Percentiles rank a stretch among this genome's conserved stretches.
Conservation (phyloP, 1,140 invertebrate genomes). For the Papilio polyxenes region DNA sequence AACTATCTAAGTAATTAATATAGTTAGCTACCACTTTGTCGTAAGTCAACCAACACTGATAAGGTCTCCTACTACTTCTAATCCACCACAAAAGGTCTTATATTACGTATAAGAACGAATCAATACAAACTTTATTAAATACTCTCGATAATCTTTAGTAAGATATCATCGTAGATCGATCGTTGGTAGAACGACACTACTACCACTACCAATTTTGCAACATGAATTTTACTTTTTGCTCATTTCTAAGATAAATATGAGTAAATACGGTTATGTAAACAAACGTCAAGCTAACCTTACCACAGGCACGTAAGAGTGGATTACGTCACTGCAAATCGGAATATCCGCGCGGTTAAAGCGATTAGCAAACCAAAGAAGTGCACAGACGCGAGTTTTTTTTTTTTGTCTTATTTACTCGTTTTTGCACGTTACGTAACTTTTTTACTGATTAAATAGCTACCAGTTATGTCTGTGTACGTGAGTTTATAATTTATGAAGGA, state of each 20-base stretch:
- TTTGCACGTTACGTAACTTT: background rate
- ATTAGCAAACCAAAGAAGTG: constrained; percentile 20
- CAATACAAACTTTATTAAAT: no score
- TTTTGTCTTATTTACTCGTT: background rate
- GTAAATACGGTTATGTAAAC: constrained; percentile 4
- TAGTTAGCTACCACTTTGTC: background rate
- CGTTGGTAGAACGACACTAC: background rate
- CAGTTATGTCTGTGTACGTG: background rate
- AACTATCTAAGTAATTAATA: background rate
- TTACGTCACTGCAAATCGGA: constrained; percentile 14
- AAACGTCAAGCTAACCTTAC: background rate
- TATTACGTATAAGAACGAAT: background rate
- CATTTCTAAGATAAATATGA: constrained; percentile 9
- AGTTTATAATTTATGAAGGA: no score
- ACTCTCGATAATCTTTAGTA: no score
- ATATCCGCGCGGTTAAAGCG: background rate
- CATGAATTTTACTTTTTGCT: background rate
- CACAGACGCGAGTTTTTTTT: background rate
- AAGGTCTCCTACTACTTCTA: background rate
- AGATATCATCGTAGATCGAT: background rate
- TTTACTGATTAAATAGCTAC: background rate
- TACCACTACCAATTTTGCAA: background rate
- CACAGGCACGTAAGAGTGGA: background rate
- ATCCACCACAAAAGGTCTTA: background rate
- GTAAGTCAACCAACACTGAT: background rate